Percentiles rank a stretch among this genome's conserved stretches.
phyloP scores from a whole-genome alignment of 37 sponge, comb jelly and placozoan species.

The Halisarca cf. caerulea region DNA sequence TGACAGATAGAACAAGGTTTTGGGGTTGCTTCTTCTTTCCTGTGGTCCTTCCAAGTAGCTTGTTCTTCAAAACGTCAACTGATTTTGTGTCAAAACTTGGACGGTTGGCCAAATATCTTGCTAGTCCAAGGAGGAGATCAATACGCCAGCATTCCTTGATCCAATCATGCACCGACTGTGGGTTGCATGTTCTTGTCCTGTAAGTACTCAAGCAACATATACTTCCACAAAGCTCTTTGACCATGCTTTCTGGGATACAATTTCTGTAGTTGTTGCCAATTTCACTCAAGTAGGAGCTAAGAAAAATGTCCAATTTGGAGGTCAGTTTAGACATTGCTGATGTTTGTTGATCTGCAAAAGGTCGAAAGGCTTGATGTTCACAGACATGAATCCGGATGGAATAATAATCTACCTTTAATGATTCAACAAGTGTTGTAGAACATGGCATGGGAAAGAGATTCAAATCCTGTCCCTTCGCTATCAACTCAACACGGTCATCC shows the following conservation, averaged over 20 bases:
- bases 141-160: not conserved
- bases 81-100: not conserved
- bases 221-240: not conserved
- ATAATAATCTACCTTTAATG: no score
- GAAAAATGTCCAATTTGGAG: no score
- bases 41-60: not conserved
- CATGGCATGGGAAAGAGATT: no score
- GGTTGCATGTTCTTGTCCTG: not conserved
- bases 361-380: not conserved
- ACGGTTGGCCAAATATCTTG: not conserved
- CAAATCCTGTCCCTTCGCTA: not conserved
- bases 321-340: not conserved
- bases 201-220: not conserved
- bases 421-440: no score
- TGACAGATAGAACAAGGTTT: not conserved
- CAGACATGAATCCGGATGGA: not conserved
- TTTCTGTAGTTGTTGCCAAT: no score
- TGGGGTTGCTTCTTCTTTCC: not conserved
- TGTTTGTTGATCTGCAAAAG: not conserved
- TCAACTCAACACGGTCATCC: not conserved
- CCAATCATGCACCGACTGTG: conserved; percentile 5
- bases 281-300: no score
- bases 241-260: not conserved
- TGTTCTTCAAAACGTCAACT: not conserved
- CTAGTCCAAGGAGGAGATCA: not conserved